Percentiles rank a stretch among this genome's conserved stretches.
Evolutionary conservation across 1,140 invertebrate genomes (phyloP).

Genomic region (Archegozetes longisetosus): DNA sequence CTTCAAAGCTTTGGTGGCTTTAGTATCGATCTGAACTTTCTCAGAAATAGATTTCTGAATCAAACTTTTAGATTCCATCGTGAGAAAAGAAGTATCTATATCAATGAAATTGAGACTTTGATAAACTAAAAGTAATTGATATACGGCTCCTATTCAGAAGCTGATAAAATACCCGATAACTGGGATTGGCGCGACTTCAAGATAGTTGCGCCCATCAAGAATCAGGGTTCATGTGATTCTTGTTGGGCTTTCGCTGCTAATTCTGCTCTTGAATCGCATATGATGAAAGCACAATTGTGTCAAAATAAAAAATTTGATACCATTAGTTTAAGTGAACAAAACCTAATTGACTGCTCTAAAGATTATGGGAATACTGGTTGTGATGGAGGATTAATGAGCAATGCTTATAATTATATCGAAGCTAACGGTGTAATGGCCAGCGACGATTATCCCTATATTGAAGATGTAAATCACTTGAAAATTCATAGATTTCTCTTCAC

Average conservation of each 20-base stretch:
- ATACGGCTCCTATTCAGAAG: no score
- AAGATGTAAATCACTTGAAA: no score
- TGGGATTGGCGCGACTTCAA: constrained; percentile 76
- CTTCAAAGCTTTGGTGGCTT: no score
- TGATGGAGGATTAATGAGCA: constrained; percentile 85
- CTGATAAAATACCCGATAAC: constrained; percentile 41
- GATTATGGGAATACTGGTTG: constrained; percentile 88
- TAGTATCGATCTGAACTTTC: no score
- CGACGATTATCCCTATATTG: constrained; percentile 28
- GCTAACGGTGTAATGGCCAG: constrained; percentile 36
- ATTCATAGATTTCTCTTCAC: no score
- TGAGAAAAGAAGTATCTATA: no score
- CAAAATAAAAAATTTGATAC: no score
- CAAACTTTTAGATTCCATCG: no score
- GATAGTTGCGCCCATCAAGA: constrained; percentile 33
- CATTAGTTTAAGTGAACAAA: constrained; percentile 94
- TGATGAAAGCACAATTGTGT: constrained; percentile 37
- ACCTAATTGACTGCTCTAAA: constrained; percentile 80
- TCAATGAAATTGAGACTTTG: no score
- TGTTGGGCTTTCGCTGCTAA: constrained; percentile 29
- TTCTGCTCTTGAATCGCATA: constrained; percentile 38
- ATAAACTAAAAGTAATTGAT: no score
- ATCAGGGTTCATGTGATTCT: constrained; percentile 31
- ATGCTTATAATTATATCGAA: constrained; percentile 41
- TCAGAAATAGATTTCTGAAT: no score